These are phyloP conservation scores for Pholis gunnellus DNA, from an alignment of 2,113 vertebrate species.

Conservation along the genomic window DNA sequence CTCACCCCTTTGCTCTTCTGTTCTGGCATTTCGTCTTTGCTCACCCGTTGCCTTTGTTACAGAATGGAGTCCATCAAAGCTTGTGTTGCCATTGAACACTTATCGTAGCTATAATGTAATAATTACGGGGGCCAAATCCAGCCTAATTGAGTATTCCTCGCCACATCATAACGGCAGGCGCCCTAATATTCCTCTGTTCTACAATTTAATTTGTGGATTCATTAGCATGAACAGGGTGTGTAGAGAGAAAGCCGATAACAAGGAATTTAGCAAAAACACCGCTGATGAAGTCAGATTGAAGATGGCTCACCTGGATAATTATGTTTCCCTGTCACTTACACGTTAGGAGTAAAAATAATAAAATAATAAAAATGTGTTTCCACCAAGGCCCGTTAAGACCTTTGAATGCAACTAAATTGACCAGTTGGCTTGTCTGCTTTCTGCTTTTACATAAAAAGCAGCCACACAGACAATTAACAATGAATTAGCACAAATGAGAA, in stretches of 20 bases:
- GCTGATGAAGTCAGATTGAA: conserved; percentile 51
- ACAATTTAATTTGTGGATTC: conserved; percentile 86
- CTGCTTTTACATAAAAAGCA: conserved; percentile 1
- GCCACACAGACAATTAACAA: conserved; percentile 8
- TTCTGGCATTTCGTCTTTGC: conserved; percentile 45
- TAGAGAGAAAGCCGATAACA: conserved; percentile 69
- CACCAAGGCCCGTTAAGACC: neutral
- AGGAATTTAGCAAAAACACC: conserved; percentile 36
- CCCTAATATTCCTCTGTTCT: conserved; percentile 78
- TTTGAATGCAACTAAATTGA: conserved; percentile 14
- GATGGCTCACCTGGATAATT: conserved; percentile 31
- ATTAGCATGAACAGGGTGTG: conserved; percentile 74
- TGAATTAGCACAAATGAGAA: conserved; percentile 18
- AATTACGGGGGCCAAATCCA: conserved; percentile 79
- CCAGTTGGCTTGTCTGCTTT: neutral
- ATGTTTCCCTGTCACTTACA: conserved; percentile 12
- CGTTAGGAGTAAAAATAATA: neutral
- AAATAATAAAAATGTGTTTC: neutral
- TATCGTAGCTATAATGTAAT: conserved; percentile 79
- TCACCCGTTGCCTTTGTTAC: conserved; percentile 38
- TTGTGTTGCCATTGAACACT: conserved; percentile 69
- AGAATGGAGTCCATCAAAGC: conserved; percentile 72
- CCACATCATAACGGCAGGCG: conserved; percentile 68
- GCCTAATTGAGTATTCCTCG: conserved; percentile 80
- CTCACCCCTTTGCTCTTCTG: conserved; percentile 39